A percentile compares a stretch with the other conserved stretches of the same genome.
phyloP scores from a whole-genome alignment of 2,113 vertebrate species.

The Rhodinocichla rosea region DNA sequence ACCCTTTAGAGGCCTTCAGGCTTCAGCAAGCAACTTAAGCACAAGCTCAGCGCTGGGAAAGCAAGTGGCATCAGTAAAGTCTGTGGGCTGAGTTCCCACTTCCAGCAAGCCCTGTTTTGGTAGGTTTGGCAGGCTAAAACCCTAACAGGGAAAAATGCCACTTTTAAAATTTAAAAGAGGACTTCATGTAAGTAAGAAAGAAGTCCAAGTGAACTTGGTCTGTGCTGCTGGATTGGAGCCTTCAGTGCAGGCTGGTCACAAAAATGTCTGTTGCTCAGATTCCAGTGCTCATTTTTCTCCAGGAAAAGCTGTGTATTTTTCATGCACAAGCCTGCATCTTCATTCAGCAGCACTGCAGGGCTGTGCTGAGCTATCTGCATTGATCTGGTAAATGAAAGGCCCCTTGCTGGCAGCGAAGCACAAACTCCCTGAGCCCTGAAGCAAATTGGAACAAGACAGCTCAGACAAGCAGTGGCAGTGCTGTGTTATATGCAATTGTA shows the following conservation, averaged over 20 bases:
- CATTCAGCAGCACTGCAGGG: not conserved
- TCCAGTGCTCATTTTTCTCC: not conserved
- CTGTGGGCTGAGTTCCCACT: not conserved
- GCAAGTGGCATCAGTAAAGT: not conserved
- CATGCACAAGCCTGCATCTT: not conserved
- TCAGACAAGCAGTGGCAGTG: not conserved
- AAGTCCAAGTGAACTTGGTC: not conserved
- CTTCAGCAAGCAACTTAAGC: not conserved
- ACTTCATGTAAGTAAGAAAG: not conserved
- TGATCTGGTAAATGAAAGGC: constrained; percentile 44
- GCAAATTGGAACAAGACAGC: not conserved
- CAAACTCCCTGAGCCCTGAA: not conserved
- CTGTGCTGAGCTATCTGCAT: constrained; percentile 5
- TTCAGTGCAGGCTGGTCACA: not conserved
- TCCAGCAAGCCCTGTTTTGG: not conserved
- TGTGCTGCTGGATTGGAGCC: not conserved
- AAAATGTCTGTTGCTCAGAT: not conserved
- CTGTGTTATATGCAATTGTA: not conserved
- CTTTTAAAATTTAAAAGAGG: not conserved
- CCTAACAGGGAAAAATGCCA: not conserved
- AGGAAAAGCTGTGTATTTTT: not conserved
- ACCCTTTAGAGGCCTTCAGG: not conserved
- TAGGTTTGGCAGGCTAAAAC: not conserved
- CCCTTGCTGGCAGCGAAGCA: not conserved
- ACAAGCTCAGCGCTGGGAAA: not conserved